phyloP scores from a whole-genome alignment of 2,888 invertebrate genomes.

The Nysson spinosus region DNA sequence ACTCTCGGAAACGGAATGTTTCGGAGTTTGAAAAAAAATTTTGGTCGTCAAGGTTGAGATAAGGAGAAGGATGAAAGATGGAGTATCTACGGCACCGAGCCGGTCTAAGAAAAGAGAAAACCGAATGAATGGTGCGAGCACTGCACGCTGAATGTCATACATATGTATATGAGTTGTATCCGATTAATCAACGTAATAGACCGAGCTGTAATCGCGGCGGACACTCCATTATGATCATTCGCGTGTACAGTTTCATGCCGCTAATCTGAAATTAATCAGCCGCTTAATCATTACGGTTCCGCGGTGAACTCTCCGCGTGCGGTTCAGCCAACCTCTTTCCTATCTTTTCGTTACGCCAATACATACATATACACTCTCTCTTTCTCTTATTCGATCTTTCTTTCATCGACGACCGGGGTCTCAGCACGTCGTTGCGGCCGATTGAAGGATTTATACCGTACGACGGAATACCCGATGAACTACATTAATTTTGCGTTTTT shows the following conservation, averaged over 20 bases:
- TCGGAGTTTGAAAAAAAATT: conserved; percentile 7
- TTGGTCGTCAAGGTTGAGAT: background rate
- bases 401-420: background rate
- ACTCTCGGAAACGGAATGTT: background rate
- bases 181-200: conserved; percentile 70
- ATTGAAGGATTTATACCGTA: conserved; percentile 53
- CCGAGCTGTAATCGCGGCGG: conserved; percentile 65
- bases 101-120: conserved; percentile 15
- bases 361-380: no score
- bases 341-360: conserved; percentile 18
- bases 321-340: conserved; percentile 33
- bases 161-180: conserved; percentile 67
- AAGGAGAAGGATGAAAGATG: conserved; percentile 1
- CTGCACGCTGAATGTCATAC: conserved; percentile 60
- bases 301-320: conserved; percentile 44
- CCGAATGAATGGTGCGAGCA: conserved; percentile 36
- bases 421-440: conserved; percentile 23
- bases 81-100: background rate
- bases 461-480: conserved; percentile 50
- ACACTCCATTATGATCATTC: conserved; percentile 69
- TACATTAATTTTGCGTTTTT: conserved; percentile 60
- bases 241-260: conserved; percentile 63
- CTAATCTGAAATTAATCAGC: conserved; percentile 71
- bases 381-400: conserved; percentile 44
- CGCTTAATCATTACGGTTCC: conserved; percentile 65